These are phyloP conservation scores for Parochlus steinenii DNA, from an alignment of 2,888 invertebrate genomes.

Conservation along the genomic window DNA sequence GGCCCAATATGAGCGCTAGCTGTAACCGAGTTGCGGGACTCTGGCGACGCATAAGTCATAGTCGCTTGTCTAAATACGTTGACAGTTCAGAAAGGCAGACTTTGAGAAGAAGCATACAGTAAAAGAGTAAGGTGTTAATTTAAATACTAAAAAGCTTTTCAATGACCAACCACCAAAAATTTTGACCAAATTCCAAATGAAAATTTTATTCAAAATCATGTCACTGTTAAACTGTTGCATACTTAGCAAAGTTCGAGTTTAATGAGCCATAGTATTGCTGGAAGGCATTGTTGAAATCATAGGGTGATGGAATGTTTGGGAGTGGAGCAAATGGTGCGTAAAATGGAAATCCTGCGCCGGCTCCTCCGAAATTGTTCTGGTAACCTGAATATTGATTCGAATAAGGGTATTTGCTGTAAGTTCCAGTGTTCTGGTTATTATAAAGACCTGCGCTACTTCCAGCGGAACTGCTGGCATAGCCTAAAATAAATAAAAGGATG, in stretches of 20 bases:
- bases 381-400: constrained; percentile 8
- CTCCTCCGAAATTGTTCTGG: neutral
- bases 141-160: no score
- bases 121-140: no score
- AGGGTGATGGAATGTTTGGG: constrained; percentile 12
- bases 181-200: no score
- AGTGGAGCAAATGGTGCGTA: constrained; percentile 8
- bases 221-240: constrained; percentile 11
- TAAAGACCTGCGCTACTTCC: constrained; percentile 15
- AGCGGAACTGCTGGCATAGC: constrained; percentile 5
- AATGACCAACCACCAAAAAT: no score
- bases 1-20: no score
- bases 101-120: no score
- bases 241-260: constrained; percentile 14
- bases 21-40: no score
- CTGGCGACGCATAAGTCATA: no score
- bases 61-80: no score
- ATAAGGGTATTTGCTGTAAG: constrained; percentile 13
- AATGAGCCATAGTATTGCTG: constrained; percentile 14
- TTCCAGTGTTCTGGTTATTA: constrained; percentile 8
- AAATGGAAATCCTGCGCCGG: constrained; percentile 3
- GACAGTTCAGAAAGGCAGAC: no score
- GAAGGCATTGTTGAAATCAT: constrained; percentile 11
- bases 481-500: constrained; percentile 5
- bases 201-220: no score